Base-by-base conservation (phyloP, 2,888 invertebrate species). In the Sepiola atlantica region DNA sequence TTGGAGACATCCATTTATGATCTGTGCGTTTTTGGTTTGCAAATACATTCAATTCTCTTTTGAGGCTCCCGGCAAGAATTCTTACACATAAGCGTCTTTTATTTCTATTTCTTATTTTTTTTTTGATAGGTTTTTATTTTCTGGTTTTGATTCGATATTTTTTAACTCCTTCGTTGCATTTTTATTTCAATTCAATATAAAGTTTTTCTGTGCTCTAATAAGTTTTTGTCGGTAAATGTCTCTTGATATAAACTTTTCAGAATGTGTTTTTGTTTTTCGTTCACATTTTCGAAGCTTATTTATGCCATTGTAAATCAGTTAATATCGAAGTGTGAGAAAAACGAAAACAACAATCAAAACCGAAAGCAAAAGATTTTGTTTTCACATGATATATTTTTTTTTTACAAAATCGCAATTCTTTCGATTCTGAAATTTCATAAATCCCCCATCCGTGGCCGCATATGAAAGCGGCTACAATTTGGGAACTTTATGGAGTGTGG, bases 51-150 rank as follows among this genome's bases (percentile, higher is more conserved):
- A 77, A 77, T 77, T 77, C 32, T 32, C n/a, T 77, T 77, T n/a
- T 77, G 77, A 77, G 77, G 77, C 77, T 77, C 77, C 77, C 77
- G 77, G 77, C 77, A 77, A 77, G 77, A 77, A 77, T 77, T 32
- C 77, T n/a, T 32, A 77, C 14, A n/a, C 16, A n/a, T n/a, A 77
- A n/a, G n/a, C 32, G 16, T 77, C n/a, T 77, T 77, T 77, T 77
- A 14, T 2, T 77, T 77, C 16, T 18, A n/a, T 32, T 77, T 77
- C 16, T 77, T 77, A n/a, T 77, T 77, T 4, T n/a, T 77, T 32
- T 32, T 77, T n/a, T 77, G 77, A 77, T n/a, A n/a, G n/a, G n/a
- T n/a, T n/a, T 77, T 77, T 14, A n/a, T n/a, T 32, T 32, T 77
- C n/a, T 77, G 77, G 16, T n/a, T 77, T 77, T n/a, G n/a, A 77